These are phyloP conservation scores for Gila orcuttii DNA, from an alignment of 2,113 vertebrate species.

Conservation along the genomic window DNA sequence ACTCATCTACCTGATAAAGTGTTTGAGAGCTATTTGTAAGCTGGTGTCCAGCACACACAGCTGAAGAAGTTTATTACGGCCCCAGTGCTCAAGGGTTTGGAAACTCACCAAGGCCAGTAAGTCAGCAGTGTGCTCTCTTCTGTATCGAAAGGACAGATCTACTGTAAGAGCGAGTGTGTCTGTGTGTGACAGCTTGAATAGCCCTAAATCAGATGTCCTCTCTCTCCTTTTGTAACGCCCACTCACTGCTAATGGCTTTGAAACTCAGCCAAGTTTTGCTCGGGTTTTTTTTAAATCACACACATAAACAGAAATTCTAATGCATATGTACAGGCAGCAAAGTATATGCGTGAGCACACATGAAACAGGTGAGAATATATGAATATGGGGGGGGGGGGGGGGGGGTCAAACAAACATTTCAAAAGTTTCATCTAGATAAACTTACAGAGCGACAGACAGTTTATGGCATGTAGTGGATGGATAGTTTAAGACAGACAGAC, in stretches of 20 bases:
- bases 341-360: not conserved
- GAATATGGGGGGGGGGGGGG: not conserved
- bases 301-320: slow-evolving; percentile 18
- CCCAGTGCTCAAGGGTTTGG: slow-evolving; percentile 7
- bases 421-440: not conserved
- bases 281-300: slow-evolving; percentile 17
- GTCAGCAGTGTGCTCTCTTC: slow-evolving; percentile 19
- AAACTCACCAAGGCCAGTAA: slow-evolving; percentile 33
- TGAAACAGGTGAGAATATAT: not conserved
- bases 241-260: slow-evolving; percentile 32
- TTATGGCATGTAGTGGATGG: not conserved
- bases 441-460: not conserved
- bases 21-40: slow-evolving; percentile 15
- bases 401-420: not conserved
- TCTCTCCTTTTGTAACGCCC: slow-evolving; percentile 11
- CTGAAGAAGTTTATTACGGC: slow-evolving; percentile 1
- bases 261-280: slow-evolving; percentile 29
- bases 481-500: not conserved
- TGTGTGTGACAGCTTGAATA: slow-evolving; percentile 20
- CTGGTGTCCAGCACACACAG: slow-evolving; percentile 8
- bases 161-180: slow-evolving; percentile 10
- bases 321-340: slow-evolving; percentile 31
- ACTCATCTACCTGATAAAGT: slow-evolving; percentile 14
- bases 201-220: slow-evolving; percentile 22
- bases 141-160: slow-evolving; percentile 29